Conservation (phyloP, 1,140 invertebrate species). For the Bombus breviceps region DNA sequence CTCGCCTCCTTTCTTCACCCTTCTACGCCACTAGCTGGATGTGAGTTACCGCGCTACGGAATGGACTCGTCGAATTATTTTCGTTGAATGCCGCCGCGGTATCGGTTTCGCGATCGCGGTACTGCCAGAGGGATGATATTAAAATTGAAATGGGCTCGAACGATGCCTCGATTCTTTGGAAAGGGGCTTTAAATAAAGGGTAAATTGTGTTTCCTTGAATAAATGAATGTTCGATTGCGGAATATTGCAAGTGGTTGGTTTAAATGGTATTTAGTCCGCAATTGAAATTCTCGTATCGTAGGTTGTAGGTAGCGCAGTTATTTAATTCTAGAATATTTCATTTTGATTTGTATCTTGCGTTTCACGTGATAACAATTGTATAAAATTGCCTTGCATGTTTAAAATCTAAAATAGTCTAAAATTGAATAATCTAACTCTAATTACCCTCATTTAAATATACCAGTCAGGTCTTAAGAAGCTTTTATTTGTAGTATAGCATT, state of each 20-base stretch:
- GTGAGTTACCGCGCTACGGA: conserved; percentile 29
- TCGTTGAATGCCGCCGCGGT: conserved; percentile 31
- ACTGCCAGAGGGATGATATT: conserved; percentile 40
- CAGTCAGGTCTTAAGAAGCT: too few species aligned
- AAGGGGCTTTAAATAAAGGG: not conserved
- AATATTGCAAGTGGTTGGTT: not conserved
- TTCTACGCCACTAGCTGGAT: conserved; percentile 4
- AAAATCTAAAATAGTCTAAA: not conserved
- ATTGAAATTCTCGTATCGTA: not conserved
- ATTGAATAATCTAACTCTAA: not conserved
- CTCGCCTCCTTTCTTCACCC: not conserved
- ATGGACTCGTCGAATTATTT: conserved; percentile 59
- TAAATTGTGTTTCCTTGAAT: not conserved
- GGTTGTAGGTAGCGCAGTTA: too few species aligned
- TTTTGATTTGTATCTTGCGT: too few species aligned
- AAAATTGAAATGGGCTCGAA: conserved; percentile 51
- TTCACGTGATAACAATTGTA: too few species aligned
- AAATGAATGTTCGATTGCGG: not conserved
- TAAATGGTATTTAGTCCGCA: not conserved
- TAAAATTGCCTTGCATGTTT: not conserved
- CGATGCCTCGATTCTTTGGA: not conserved
- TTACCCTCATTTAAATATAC: too few species aligned
- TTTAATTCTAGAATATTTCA: too few species aligned
- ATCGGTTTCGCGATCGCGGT: conserved; percentile 41
- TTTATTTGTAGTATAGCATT: too few species aligned